A percentile compares a stretch with the other conserved stretches of the same genome.
phyloP scores from a whole-genome alignment of 2,797 vertebrate species.

The Danio aesculapii region DNA sequence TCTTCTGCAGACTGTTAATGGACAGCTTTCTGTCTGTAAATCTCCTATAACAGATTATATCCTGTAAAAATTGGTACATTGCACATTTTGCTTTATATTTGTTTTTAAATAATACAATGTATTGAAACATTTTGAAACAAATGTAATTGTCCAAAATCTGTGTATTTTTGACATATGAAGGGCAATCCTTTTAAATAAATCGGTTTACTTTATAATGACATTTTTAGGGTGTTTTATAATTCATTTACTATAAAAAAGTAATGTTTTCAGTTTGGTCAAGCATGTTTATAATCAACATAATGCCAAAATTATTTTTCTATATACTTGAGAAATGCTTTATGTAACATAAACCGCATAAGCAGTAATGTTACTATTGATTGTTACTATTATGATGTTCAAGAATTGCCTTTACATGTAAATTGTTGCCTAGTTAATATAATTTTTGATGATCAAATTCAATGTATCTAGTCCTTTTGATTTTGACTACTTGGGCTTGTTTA shows the following conservation, averaged over 20 bases:
- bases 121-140: neutral
- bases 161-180: conserved; percentile 1
- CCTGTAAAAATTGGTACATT: neutral
- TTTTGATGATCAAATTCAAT: conserved; percentile 16
- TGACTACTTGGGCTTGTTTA: neutral
- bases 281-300: neutral
- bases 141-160: neutral
- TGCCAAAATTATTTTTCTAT: conserved; percentile 3
- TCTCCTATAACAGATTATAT: neutral
- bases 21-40: neutral
- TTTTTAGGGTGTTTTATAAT: too few relatives aligned
- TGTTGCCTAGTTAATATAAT: neutral
- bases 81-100: neutral
- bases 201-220: conserved; percentile 5
- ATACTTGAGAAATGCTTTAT: neutral
- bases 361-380: neutral
- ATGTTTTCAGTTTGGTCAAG: neutral
- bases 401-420: neutral
- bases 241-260: too few relatives aligned
- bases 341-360: neutral
- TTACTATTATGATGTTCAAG: neutral
- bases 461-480: neutral
- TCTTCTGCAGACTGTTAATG: neutral
- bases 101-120: neutral
- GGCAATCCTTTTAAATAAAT: neutral